These are phyloP conservation scores for Gibbula magus DNA, from an alignment of 2,888 invertebrate species.

Conservation along the genomic window DNA sequence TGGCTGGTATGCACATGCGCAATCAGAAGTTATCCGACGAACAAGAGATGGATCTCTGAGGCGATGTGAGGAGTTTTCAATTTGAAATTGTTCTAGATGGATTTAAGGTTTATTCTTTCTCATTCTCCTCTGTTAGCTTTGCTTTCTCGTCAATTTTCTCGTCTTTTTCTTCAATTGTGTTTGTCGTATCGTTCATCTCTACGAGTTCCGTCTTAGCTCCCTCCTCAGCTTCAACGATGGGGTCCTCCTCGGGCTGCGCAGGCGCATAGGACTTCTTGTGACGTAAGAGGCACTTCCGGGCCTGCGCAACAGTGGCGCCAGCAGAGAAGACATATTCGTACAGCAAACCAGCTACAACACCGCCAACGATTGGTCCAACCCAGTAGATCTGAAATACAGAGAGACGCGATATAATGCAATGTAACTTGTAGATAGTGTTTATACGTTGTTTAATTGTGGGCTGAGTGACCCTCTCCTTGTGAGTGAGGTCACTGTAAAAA, in stretches of 20 bases:
- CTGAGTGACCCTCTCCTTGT: no score
- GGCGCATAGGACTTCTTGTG: constrained; percentile 46
- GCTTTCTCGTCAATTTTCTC: constrained; percentile 45
- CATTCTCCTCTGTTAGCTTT: constrained; percentile 42
- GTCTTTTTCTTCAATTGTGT: constrained; percentile 39
- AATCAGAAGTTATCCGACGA: not conserved
- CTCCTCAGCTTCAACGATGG: constrained; percentile 39
- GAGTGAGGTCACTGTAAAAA: no score
- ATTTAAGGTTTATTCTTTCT: constrained; percentile 36
- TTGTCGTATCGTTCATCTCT: constrained; percentile 38
- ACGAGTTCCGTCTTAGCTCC: constrained; percentile 50
- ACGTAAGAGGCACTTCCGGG: constrained; percentile 53
- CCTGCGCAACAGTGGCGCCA: constrained; percentile 51
- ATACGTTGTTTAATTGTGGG: no score
- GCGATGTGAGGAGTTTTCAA: not conserved
- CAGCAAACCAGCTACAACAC: constrained; percentile 54
- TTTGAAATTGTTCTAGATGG: constrained; percentile 3
- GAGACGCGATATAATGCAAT: not conserved
- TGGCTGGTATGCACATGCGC: constrained; percentile 11
- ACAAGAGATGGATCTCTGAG: not conserved
- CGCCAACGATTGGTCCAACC: constrained; percentile 62
- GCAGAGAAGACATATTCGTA: constrained; percentile 64
- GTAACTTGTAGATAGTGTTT: no score
- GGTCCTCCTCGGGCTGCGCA: constrained; percentile 31
- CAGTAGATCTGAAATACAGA: constrained; percentile 57